A percentile compares a stretch with the other conserved stretches of the same genome.
phyloP scores from a whole-genome alignment of 2,113 vertebrate species.

The Ellobius talpinus region DNA sequence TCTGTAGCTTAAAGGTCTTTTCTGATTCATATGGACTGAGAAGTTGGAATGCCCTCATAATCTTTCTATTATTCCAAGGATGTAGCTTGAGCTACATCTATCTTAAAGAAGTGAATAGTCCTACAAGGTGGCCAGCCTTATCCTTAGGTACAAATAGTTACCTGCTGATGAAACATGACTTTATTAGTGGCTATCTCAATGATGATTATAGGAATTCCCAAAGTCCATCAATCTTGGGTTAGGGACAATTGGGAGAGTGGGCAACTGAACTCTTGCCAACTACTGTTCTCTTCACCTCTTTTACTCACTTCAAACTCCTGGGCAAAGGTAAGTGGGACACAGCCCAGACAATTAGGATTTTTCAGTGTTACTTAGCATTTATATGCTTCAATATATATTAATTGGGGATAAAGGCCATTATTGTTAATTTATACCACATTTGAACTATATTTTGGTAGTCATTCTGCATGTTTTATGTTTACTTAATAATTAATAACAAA shows the following conservation, averaged over 20 bases:
- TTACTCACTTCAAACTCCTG: neutral
- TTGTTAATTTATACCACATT: neutral
- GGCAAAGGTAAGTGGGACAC: neutral
- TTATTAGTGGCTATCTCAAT: neutral
- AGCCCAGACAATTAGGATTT: neutral
- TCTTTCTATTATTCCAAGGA: neutral
- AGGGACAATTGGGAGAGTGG: accelerated
- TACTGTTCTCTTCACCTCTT: neutral
- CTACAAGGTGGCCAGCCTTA: neutral
- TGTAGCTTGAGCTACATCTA: neutral
- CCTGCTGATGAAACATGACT: neutral
- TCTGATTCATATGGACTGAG: neutral
- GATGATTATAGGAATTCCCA: neutral
- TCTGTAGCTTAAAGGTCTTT: neutral
- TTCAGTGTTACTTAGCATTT: neutral
- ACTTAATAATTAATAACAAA: neutral
- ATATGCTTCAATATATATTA: neutral
- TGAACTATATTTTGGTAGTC: neutral
- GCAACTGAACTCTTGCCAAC: neutral
- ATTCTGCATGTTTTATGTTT: neutral
- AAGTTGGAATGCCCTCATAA: neutral
- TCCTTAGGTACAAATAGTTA: neutral
- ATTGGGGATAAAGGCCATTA: neutral
- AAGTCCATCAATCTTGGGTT: no score
- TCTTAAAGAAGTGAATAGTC: neutral